Evolutionary conservation across 2,888 invertebrate genomes (phyloP).

Genomic region (Drosophila atripex): DNA sequence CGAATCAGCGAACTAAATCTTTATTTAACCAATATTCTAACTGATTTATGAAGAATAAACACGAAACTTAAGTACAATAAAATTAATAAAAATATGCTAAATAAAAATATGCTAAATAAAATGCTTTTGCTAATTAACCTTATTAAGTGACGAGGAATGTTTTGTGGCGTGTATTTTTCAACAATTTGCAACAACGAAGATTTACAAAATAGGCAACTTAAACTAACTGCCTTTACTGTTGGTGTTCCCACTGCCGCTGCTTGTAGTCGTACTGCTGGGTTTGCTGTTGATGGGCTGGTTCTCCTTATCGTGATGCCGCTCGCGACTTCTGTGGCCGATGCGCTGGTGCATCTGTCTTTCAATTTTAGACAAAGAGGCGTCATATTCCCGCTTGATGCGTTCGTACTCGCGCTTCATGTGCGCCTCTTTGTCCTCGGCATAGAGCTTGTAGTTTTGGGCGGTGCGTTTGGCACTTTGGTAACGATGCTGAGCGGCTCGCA

Average conservation of each 20-base stretch:
- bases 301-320: constrained; percentile 59
- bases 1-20: background rate
- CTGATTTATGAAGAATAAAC: background rate
- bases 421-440: constrained; percentile 87
- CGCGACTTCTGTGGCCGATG: constrained; percentile 71
- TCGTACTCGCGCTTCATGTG: constrained; percentile 87
- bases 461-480: constrained; percentile 87
- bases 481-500: constrained; percentile 85
- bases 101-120: background rate
- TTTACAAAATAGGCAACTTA: constrained; percentile 2
- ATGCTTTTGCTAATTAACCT: background rate
- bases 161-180: background rate
- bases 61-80: background rate
- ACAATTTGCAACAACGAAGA: constrained; percentile 12
- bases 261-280: background rate
- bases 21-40: constrained; percentile 1
- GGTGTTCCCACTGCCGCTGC: background rate
- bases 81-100: background rate
- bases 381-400: constrained; percentile 87
- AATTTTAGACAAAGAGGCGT: constrained; percentile 75
- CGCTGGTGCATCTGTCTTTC: constrained; percentile 75
- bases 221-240: background rate
- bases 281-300: constrained; percentile 57
- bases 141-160: constrained; percentile 14
- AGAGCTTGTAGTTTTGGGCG: constrained; percentile 87